phyloP scores from a whole-genome alignment of 2,888 invertebrate genomes.

The Scotopteryx bipunctaria region DNA sequence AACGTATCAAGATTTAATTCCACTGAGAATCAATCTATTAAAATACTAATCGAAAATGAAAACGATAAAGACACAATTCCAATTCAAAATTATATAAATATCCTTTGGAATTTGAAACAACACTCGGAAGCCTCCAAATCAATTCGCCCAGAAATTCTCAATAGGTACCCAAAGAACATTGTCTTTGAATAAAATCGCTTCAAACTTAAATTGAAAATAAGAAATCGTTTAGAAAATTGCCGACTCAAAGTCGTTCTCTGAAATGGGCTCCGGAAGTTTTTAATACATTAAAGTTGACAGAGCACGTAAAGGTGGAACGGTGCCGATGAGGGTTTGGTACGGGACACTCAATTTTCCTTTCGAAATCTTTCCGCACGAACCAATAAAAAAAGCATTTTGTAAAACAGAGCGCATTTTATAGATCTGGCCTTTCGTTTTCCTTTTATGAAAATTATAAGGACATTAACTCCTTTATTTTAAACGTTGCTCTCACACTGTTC shows the following conservation, averaged over 20 bases:
- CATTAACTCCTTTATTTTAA: too few relatives aligned
- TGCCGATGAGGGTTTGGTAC: neutral
- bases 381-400: too few relatives aligned
- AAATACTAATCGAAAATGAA: neutral
- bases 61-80: neutral
- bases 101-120: constrained; percentile 15
- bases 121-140: constrained; percentile 19
- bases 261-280: constrained; percentile 37
- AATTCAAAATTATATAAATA: constrained; percentile 9
- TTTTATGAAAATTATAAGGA: too few relatives aligned
- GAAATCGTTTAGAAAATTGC: constrained; percentile 40
- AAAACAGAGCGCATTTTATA: too few relatives aligned
- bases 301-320: constrained; percentile 32
- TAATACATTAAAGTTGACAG: constrained; percentile 38
- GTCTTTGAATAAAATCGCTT: constrained; percentile 34
- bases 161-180: constrained; percentile 17
- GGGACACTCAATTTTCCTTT: neutral
- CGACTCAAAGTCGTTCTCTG: constrained; percentile 30
- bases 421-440: too few relatives aligned
- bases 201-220: constrained; percentile 41
- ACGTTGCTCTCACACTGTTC: too few relatives aligned
- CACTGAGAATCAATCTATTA: too few relatives aligned
- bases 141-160: constrained; percentile 15
- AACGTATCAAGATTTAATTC: too few relatives aligned
- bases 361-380: neutral